A percentile compares a stretch with the other conserved stretches of the same genome.
Conservation (phyloP, 2,113 vertebrate genomes). For the Trichomycterus rosablanca region DNA sequence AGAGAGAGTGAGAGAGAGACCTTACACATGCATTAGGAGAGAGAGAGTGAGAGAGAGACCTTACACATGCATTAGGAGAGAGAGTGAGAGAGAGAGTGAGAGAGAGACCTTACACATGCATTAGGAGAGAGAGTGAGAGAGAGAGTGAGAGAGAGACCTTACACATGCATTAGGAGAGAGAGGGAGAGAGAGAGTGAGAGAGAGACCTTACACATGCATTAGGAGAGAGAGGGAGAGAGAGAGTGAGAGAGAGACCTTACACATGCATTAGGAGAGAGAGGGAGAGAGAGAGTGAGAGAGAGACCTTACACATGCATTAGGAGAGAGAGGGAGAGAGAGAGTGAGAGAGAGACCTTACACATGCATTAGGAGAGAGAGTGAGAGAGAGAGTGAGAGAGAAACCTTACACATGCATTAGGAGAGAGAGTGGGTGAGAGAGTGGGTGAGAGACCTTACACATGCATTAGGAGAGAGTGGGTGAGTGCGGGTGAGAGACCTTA, state of each 20-base stretch:
- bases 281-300: conserved; percentile 65
- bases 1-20: conserved; percentile 69
- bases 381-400: conserved; percentile 68
- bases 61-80: too few species aligned
- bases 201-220: conserved; percentile 80
- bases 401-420: conserved; percentile 77
- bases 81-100: conserved; percentile 51
- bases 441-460: conserved; percentile 83
- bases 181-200: conserved; percentile 62
- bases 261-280: conserved; percentile 72
- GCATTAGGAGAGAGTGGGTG: conserved; percentile 69
- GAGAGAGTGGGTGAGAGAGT: conserved; percentile 56
- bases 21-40: conserved; percentile 77
- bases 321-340: conserved; percentile 57
- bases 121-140: conserved; percentile 64
- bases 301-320: conserved; percentile 79
- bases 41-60: conserved; percentile 53
- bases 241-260: conserved; percentile 77
- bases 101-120: conserved; percentile 82
- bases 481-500: conserved; percentile 36
- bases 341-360: conserved; percentile 80
- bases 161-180: conserved; percentile 74
- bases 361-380: conserved; percentile 70
- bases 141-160: conserved; percentile 73
- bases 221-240: conserved; percentile 60